These are phyloP conservation scores for Trachymyrmex septentrionalis DNA, from an alignment of 1,140 invertebrate species.

Conservation along the genomic window DNA sequence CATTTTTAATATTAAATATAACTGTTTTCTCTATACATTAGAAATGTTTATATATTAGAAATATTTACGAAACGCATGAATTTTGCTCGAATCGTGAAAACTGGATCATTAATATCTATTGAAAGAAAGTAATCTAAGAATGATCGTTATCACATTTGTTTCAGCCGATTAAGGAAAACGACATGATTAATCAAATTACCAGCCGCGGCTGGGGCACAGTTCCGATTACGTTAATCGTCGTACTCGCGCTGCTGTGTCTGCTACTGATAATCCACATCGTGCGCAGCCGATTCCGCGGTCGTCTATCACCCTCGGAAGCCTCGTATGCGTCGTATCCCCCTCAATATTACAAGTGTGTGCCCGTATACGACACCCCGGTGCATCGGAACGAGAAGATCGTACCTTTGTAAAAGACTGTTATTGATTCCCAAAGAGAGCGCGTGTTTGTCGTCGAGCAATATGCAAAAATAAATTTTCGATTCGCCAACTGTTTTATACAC, in stretches of 20 bases:
- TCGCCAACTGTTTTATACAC: constrained; percentile 40
- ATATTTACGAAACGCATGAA: background rate
- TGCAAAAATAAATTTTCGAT: constrained; percentile 1
- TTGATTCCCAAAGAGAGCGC: constrained; percentile 26
- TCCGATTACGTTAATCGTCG: constrained; percentile 81
- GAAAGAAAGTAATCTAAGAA: background rate
- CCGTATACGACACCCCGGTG: constrained; percentile 81
- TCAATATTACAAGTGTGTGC: constrained; percentile 85
- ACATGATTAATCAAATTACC: constrained; percentile 41
- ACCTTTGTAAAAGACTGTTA: constrained; percentile 77
- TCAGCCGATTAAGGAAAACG: constrained; percentile 70
- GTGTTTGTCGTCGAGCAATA: background rate
- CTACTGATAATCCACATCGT: constrained; percentile 81
- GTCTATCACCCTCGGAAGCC: constrained; percentile 78
- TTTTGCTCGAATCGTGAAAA: background rate
- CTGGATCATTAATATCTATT: background rate
- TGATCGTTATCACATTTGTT: constrained; percentile 5
- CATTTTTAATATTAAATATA: background rate
- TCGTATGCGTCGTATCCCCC: constrained; percentile 80
- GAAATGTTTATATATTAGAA: background rate
- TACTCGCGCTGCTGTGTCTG: constrained; percentile 79
- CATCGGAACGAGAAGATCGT: constrained; percentile 82
- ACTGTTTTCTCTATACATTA: background rate
- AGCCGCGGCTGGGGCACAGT: constrained; percentile 80
- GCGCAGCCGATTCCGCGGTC: constrained; percentile 80